A percentile compares a stretch with the other conserved stretches of the same genome.
phyloP scores from a whole-genome alignment of 2,888 invertebrate species.

The Ligdia adustata region DNA sequence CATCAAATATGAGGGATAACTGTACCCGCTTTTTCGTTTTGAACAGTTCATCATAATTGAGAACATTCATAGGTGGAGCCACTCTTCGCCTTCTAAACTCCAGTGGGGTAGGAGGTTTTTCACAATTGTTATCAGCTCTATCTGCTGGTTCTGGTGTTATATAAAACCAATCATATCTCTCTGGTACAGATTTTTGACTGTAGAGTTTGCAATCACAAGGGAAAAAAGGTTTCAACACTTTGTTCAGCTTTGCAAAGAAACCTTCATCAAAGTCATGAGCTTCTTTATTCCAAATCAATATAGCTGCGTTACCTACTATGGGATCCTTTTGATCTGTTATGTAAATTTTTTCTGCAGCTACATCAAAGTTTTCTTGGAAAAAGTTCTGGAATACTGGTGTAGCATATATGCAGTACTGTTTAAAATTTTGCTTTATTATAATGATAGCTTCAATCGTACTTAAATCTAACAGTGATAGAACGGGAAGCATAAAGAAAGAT shows the following conservation, averaged over 20 bases:
- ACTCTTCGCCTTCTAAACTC: slow-evolving; percentile 42
- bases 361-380: slow-evolving; percentile 50
- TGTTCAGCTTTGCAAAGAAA: slow-evolving; percentile 56
- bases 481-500: slow-evolving; percentile 35
- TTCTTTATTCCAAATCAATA: slow-evolving; percentile 62
- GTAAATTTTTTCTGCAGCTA: slow-evolving; percentile 37
- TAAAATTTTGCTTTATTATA: slow-evolving; percentile 39
- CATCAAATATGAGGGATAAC: slow-evolving; percentile 51
- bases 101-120: slow-evolving; percentile 10
- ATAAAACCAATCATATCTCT: slow-evolving; percentile 51
- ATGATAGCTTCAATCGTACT: slow-evolving; percentile 53
- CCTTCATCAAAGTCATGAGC: slow-evolving; percentile 51
- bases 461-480: slow-evolving; percentile 40
- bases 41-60: slow-evolving; percentile 61
- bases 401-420: slow-evolving; percentile 45
- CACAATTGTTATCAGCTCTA: slow-evolving; percentile 19
- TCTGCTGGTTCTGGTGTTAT: slow-evolving; percentile 36
- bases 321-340: slow-evolving; percentile 34
- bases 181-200: slow-evolving; percentile 30
- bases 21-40: slow-evolving; percentile 45
- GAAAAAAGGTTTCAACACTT: slow-evolving; percentile 50
- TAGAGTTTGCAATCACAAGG: slow-evolving; percentile 42
- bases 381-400: slow-evolving; percentile 48
- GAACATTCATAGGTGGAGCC: slow-evolving; percentile 39
- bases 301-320: slow-evolving; percentile 47